Evolutionary conservation across 2,113 vertebrate genomes (phyloP).

Genomic region (Sclerurus mexicanus): DNA sequence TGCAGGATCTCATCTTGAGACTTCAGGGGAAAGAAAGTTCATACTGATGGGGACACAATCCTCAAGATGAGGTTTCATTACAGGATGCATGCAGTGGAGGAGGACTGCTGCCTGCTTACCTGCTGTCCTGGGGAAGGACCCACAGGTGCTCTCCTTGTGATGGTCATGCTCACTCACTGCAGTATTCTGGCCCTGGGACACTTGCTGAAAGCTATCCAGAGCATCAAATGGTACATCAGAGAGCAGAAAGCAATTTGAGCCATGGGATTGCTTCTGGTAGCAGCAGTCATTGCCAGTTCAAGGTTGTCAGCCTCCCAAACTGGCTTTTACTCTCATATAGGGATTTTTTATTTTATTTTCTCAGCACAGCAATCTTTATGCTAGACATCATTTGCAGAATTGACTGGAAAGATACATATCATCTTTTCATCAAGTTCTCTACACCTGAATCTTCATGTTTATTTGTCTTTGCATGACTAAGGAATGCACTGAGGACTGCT

Average conservation of each 20-base stretch:
- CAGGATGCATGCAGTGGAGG: fast-evolving
- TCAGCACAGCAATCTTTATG: not conserved
- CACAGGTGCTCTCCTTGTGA: fast-evolving
- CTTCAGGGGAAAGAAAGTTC: not conserved
- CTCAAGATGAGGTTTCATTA: not conserved
- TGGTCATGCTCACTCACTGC: fast-evolving
- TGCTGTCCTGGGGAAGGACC: not conserved
- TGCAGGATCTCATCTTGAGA: not conserved
- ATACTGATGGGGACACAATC: fast-evolving
- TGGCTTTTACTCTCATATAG: not conserved
- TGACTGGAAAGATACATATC: not conserved
- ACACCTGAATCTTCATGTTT: not conserved
- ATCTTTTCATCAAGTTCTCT: not conserved
- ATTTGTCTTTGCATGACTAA: not conserved
- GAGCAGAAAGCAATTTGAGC: not conserved
- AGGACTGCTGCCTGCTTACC: not conserved
- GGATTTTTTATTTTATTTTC: not conserved
- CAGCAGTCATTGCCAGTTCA: not conserved
- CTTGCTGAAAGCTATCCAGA: not conserved
- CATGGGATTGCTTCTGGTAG: not conserved
- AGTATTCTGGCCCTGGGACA: not conserved
- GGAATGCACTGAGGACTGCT: not conserved
- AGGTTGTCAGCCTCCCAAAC: not conserved
- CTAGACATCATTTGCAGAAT: not conserved
- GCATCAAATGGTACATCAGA: constrained; percentile 18